Conservation (phyloP, 2,888 invertebrate species). For the Drosophila tripunctata region DNA sequence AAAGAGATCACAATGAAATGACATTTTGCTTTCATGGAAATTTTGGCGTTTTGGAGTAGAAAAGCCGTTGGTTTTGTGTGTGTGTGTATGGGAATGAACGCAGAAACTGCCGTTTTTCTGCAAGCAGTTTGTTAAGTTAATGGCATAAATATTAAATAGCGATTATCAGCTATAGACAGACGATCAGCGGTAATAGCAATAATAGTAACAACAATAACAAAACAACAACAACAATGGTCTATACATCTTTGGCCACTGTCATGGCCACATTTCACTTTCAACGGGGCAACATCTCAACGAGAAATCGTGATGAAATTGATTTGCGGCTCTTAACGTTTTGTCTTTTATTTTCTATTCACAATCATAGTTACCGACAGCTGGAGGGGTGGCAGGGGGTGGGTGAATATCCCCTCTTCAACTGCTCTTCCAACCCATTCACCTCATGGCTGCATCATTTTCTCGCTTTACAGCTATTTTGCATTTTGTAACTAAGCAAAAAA, state of each 20-base stretch:
- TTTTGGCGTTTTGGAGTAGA: no score
- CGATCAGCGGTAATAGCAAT: conserved; percentile 18
- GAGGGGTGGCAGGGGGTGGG: conserved; percentile 30
- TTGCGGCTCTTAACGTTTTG: conserved; percentile 65
- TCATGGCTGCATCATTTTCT: conserved; percentile 60
- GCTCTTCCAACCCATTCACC: neutral
- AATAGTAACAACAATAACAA: conserved; percentile 18
- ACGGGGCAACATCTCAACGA: conserved; percentile 69
- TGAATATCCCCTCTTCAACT: neutral
- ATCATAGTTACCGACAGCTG: conserved; percentile 63
- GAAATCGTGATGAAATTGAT: conserved; percentile 82
- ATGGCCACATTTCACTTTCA: conserved; percentile 78
- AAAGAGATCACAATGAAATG: neutral
- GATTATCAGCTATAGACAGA: conserved; percentile 56
- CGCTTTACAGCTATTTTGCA: conserved; percentile 75
- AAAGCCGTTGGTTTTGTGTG: no score
- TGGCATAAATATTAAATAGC: conserved; percentile 73
- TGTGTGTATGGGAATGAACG: conserved; percentile 47
- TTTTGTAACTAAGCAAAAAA: conserved; percentile 41
- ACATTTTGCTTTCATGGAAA: neutral
- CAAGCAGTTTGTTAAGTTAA: conserved; percentile 67
- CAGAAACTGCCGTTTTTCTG: conserved; percentile 29
- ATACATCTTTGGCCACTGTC: conserved; percentile 58
- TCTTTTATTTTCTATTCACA: conserved; percentile 49
- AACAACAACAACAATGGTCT: conserved; percentile 22